phyloP scores from a whole-genome alignment of 2,888 invertebrate species.

The Drosophila multiciliata region DNA sequence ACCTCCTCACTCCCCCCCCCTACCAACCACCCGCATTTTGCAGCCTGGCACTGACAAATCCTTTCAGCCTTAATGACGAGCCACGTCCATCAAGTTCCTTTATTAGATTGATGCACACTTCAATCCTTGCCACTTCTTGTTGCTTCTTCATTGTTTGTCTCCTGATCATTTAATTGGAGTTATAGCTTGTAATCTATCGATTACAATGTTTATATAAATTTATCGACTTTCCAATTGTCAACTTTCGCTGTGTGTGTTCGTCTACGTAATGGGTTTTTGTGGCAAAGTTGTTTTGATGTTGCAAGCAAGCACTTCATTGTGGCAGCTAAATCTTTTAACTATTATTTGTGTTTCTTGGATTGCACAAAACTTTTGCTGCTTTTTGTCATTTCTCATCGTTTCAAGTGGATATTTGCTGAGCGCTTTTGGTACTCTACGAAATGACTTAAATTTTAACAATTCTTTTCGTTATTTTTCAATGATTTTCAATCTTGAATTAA shows the following conservation, averaged over 20 bases:
- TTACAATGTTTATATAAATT: constrained; percentile 9
- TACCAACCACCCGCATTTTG: not conserved
- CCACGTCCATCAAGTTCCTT: constrained; percentile 31
- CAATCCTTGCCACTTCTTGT: constrained; percentile 4
- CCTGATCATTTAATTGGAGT: constrained; percentile 21
- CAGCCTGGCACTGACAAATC: constrained; percentile 24
- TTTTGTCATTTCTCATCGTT: not conserved
- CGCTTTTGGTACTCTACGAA: not conserved
- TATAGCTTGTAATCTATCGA: constrained; percentile 23
- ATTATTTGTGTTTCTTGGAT: not conserved
- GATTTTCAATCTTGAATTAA: not conserved
- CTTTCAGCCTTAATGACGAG: constrained; percentile 35
- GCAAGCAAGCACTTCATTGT: not conserved
- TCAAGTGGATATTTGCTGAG: not conserved
- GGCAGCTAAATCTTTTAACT: not conserved
- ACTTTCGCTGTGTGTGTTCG: not conserved
- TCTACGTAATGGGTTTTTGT: not conserved
- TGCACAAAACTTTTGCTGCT: not conserved
- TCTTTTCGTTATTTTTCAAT: not conserved
- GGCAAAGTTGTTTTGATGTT: not conserved
- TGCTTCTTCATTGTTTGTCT: constrained; percentile 6
- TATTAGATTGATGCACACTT: constrained; percentile 31
- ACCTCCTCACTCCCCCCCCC: rapidly evolving
- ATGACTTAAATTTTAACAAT: not conserved
- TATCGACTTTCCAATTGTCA: constrained; percentile 9